Percentiles rank a stretch among this genome's conserved stretches.
phyloP scores from a whole-genome alignment of 2,113 vertebrate species.

The Sebastes schlegelii region DNA sequence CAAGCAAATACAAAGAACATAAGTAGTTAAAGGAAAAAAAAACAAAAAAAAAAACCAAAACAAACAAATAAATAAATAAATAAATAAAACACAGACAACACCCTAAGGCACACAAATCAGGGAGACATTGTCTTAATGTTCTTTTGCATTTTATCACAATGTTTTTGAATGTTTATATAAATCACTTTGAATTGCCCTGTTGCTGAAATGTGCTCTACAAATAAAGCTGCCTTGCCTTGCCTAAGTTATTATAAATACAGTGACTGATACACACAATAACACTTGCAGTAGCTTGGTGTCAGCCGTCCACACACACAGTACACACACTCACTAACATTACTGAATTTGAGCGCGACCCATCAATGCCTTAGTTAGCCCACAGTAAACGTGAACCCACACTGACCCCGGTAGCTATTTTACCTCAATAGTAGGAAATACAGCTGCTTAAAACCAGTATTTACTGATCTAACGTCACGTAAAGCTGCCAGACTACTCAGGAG shows the following conservation, averaged over 20 bases:
- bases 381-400: conserved; percentile 14
- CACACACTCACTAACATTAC: conserved; percentile 47
- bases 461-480: background rate
- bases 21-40: no score
- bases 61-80: no score
- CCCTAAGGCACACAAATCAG: no score
- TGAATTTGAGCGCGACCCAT: conserved; percentile 66
- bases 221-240: no score
- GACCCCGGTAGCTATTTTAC: conserved; percentile 20
- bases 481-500: background rate
- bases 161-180: no score
- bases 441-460: background rate
- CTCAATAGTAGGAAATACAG: background rate
- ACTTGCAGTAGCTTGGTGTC: background rate
- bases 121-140: no score
- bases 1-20: no score
- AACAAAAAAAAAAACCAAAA: no score
- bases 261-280: background rate
- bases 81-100: no score
- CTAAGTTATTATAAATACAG: background rate
- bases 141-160: no score
- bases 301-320: background rate
- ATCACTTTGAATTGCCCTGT: no score
- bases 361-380: conserved; percentile 36
- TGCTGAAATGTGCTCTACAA: no score